These are phyloP conservation scores for Callimorpha dominula DNA, from an alignment of 2,888 invertebrate species.

Conservation along the genomic window DNA sequence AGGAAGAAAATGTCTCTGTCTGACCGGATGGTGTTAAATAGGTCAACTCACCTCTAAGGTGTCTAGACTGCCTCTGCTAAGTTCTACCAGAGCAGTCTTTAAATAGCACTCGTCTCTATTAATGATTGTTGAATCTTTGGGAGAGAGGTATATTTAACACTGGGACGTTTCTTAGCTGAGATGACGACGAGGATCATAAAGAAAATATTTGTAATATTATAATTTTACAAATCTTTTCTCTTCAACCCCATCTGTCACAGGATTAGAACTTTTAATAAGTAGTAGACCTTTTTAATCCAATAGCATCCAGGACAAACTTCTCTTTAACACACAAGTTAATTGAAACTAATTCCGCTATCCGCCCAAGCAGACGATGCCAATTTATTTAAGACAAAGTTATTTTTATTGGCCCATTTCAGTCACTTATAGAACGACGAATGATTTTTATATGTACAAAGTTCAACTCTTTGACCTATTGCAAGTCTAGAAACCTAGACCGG, in stretches of 20 bases:
- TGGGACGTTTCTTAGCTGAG: not conserved
- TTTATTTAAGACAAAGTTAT: constrained; percentile 66
- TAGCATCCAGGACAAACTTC: constrained; percentile 26
- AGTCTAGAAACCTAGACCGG: constrained; percentile 26
- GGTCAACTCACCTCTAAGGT: not conserved
- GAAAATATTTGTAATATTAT: not conserved
- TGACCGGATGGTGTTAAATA: too few relatives aligned
- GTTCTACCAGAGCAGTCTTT: not conserved
- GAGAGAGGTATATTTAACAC: not conserved
- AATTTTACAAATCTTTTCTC: not conserved
- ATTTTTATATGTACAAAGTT: constrained; percentile 51
- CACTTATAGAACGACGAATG: constrained; percentile 55
- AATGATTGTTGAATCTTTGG: not conserved
- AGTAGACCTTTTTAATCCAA: constrained; percentile 35
- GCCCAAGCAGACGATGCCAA: constrained; percentile 52
- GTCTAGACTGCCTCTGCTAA: not conserved
- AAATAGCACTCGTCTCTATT: not conserved
- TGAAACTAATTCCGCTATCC: constrained; percentile 58
- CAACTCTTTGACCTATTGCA: constrained; percentile 42
- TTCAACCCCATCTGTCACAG: not conserved
- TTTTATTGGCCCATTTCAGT: constrained; percentile 65
- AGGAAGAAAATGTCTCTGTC: too few relatives aligned
- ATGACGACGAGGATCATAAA: not conserved
- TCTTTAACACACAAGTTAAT: constrained; percentile 48
- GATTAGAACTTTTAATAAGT: constrained; percentile 10